Conservation (phyloP, 37 sponge, comb jelly and placozoan genomes). For the Theonella swinhoei region DNA sequence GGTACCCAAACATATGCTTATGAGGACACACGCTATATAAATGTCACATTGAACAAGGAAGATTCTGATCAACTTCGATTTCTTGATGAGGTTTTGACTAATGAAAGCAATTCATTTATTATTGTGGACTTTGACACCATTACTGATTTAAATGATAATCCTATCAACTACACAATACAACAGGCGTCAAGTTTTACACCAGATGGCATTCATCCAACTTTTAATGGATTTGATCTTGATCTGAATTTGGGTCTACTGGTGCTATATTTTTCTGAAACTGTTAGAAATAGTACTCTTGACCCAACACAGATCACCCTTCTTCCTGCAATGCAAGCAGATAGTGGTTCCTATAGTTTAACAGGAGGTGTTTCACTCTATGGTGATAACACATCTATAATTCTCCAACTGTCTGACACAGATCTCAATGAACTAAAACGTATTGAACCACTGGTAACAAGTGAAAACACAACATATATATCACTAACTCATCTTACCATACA, state of each 20-base stretch:
- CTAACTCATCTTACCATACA: conserved; percentile 57
- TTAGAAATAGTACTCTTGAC: conserved; percentile 48
- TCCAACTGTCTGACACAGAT: conserved; percentile 64
- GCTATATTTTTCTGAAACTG: conserved; percentile 84
- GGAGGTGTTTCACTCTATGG: conserved; percentile 63
- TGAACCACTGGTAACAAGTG: conserved; percentile 42
- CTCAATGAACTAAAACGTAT: conserved; percentile 84
- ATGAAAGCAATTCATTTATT: conserved; percentile 50
- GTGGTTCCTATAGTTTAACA: conserved; percentile 58
- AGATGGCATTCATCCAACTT: conserved; percentile 47
- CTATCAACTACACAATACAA: conserved; percentile 20
- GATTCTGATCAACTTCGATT: conserved; percentile 89
- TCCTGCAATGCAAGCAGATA: background rate
- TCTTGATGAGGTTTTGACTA: conserved; percentile 60
- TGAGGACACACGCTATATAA: conserved; percentile 63
- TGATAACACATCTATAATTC: conserved; percentile 67
- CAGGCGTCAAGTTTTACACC: conserved; percentile 45
- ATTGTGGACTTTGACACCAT: conserved; percentile 47
- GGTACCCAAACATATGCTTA: conserved; percentile 54
- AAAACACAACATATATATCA: conserved; percentile 57
- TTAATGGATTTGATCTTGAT: conserved; percentile 79
- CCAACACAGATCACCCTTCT: conserved; percentile 62
- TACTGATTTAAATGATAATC: conserved; percentile 75
- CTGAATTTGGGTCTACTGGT: conserved; percentile 55
- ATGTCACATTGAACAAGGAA: conserved; percentile 77